Conservation (phyloP, 2,797 vertebrate genomes). For the Siniperca obscura region DNA sequence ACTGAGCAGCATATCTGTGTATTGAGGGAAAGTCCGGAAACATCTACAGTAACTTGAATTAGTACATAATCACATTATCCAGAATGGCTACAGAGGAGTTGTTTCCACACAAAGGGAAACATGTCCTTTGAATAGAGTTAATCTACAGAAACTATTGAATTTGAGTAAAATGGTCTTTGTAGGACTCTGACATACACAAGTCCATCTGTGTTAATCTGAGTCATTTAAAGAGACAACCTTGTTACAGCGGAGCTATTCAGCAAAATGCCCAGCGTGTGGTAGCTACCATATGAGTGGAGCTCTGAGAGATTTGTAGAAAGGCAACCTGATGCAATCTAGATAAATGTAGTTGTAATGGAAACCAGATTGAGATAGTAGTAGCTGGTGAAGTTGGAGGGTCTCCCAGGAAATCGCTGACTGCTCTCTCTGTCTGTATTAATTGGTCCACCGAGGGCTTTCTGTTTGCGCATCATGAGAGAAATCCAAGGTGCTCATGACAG, state of each 20-base stretch:
- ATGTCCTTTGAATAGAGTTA: neutral
- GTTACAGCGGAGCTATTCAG: slow-evolving; percentile 61
- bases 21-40: slow-evolving; percentile 32
- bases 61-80: slow-evolving; percentile 37
- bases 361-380: slow-evolving; percentile 82
- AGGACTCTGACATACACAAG: neutral
- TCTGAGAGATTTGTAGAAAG: slow-evolving; percentile 77
- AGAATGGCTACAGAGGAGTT: slow-evolving; percentile 4
- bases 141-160: slow-evolving; percentile 6
- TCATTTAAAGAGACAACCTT: slow-evolving; percentile 54
- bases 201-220: slow-evolving; percentile 48
- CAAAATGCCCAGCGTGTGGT: slow-evolving; percentile 59
- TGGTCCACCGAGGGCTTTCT: slow-evolving; percentile 85
- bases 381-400: slow-evolving; percentile 83
- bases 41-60: slow-evolving; percentile 12
- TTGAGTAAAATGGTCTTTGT: slow-evolving; percentile 1
- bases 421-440: slow-evolving; percentile 84
- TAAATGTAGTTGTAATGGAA: slow-evolving; percentile 85
- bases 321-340: slow-evolving; percentile 88
- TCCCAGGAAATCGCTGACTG: slow-evolving; percentile 88
- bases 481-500: slow-evolving; percentile 76
- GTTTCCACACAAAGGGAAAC: slow-evolving; percentile 35
- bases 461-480: slow-evolving; percentile 82
- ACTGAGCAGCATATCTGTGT: slow-evolving; percentile 18
- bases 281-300: slow-evolving; percentile 56